These are phyloP conservation scores for Blastomussa wellsi DNA, from an alignment of 92 coral and sea anemone species.

Conservation along the genomic window DNA sequence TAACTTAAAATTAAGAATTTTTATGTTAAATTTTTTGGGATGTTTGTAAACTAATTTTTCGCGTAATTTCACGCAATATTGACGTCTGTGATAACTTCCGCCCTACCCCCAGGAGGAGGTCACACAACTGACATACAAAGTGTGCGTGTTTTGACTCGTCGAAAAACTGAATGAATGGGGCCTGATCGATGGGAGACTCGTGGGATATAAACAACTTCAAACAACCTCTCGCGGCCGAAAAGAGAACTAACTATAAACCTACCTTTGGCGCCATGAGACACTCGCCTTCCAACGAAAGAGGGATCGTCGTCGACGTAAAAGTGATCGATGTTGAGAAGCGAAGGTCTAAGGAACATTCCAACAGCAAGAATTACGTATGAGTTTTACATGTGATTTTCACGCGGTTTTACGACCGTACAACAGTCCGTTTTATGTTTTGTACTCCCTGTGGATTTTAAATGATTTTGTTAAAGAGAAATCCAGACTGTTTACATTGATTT, in stretches of 20 bases:
- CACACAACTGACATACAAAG: constrained; percentile 26
- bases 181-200: not conserved
- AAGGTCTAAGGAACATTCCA: constrained; percentile 47
- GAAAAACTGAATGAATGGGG: constrained; percentile 19
- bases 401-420: not conserved
- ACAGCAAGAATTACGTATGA: constrained; percentile 48
- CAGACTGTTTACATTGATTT: not conserved
- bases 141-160: not conserved
- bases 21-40: not conserved
- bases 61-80: constrained; percentile 14
- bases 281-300: constrained; percentile 52
- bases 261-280: constrained; percentile 52
- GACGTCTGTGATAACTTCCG: constrained; percentile 26
- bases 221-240: not conserved
- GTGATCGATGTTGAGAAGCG: constrained; percentile 92
- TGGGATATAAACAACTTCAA: constrained; percentile 2
- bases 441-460: not conserved
- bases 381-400: not conserved
- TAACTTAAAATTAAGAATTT: not conserved
- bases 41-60: not conserved
- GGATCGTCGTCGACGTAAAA: constrained; percentile 65
- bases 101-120: constrained; percentile 13
- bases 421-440: not conserved
- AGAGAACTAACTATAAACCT: not conserved
- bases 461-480: not conserved